phyloP scores from a whole-genome alignment of 2,797 vertebrate species.

The Atherinosoma microstoma region DNA sequence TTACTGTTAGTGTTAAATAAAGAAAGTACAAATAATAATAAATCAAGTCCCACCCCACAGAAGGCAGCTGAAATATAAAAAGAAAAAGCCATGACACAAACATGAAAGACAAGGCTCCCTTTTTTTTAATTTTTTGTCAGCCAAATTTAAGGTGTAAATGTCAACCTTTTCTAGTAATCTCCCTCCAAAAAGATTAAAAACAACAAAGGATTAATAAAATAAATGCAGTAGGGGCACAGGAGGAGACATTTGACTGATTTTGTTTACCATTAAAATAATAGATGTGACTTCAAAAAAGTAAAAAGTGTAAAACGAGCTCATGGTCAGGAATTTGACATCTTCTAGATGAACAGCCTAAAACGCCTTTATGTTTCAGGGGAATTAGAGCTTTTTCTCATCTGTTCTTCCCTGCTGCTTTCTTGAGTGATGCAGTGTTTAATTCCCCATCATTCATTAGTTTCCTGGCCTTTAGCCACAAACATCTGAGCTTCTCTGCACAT shows the following conservation, averaged over 20 bases:
- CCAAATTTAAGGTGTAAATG: too few relatives aligned
- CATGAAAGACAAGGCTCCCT: too few relatives aligned
- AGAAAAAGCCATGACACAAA: too few relatives aligned
- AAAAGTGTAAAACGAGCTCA: too few relatives aligned
- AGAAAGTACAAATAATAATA: too few relatives aligned
- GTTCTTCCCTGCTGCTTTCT: slow-evolving; percentile 27
- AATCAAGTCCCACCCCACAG: too few relatives aligned
- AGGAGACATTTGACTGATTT: too few relatives aligned
- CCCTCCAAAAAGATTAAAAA: not conserved
- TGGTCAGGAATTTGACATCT: not conserved
- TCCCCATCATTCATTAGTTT: slow-evolving; percentile 73
- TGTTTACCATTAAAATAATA: too few relatives aligned
- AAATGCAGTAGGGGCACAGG: not conserved
- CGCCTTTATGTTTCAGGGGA: not conserved
- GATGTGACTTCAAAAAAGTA: too few relatives aligned
- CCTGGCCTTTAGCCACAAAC: slow-evolving; percentile 43
- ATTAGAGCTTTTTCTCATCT: slow-evolving; percentile 30
- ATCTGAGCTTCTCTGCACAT: slow-evolving; percentile 47
- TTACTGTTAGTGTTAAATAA: not conserved
- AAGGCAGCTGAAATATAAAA: too few relatives aligned
- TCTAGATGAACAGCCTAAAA: not conserved
- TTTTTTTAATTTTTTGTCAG: too few relatives aligned
- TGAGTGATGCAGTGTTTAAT: slow-evolving; percentile 50
- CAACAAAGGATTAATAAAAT: not conserved
- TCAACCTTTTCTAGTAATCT: too few relatives aligned